These are phyloP conservation scores for Eueides isabella DNA, from an alignment of 1,140 invertebrate species.

Conservation along the genomic window DNA sequence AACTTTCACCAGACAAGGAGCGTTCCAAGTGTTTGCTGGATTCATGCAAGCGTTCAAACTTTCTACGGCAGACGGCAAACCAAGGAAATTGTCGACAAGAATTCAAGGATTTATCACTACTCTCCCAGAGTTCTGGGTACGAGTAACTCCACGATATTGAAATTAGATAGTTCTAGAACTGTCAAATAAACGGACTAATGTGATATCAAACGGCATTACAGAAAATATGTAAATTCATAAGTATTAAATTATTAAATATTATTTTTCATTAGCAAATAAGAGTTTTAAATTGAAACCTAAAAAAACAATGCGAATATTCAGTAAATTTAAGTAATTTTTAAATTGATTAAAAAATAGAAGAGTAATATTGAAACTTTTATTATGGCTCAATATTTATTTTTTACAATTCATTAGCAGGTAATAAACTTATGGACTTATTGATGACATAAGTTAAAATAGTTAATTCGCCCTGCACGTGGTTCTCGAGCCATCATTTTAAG, in stretches of 20 bases:
- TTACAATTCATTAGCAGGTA: neutral
- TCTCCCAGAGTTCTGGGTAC: slow-evolving; percentile 65
- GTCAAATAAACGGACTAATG: neutral
- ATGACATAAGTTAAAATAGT: neutral
- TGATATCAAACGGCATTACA: slow-evolving; percentile 10
- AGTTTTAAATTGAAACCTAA: slow-evolving; percentile 43
- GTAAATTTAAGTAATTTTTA: too few relatives aligned
- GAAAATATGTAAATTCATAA: neutral
- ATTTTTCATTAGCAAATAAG: slow-evolving; percentile 33
- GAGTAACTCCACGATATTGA: slow-evolving; percentile 57
- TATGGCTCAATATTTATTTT: neutral
- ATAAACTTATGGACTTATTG: neutral
- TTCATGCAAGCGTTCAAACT: slow-evolving; percentile 86
- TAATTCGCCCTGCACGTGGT: too few relatives aligned
- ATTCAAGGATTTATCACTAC: slow-evolving; percentile 70
- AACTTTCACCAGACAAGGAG: slow-evolving; percentile 85
- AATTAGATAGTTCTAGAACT: neutral
- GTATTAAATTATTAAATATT: slow-evolving; percentile 16
- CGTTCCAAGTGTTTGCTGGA: slow-evolving; percentile 85
- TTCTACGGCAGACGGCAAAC: slow-evolving; percentile 61
- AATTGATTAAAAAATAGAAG: too few relatives aligned
- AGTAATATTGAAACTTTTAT: too few relatives aligned
- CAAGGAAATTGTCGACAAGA: slow-evolving; percentile 49
- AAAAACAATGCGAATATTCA: neutral
- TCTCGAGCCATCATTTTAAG: neutral